Evolutionary conservation across 23 tunicate species (phyloP).

Genomic region (Oikopleura vanhoeffeni): DNA sequence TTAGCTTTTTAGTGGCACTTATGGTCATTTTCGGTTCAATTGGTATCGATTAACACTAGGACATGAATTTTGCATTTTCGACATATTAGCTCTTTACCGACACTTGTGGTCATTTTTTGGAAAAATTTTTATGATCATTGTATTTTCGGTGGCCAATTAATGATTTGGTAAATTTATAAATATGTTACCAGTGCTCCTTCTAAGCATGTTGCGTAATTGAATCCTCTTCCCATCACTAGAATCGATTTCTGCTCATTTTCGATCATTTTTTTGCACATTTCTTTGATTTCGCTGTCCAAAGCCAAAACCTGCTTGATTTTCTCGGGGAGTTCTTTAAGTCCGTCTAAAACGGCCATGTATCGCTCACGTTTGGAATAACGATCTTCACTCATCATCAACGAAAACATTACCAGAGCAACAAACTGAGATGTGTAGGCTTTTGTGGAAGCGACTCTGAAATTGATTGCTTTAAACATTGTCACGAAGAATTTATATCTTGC

Average conservation of each 20-base stretch:
- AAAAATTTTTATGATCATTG: too few species aligned
- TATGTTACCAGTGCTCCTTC: slow-evolving; percentile 98
- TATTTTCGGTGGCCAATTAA: too few species aligned
- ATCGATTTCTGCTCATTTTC: slow-evolving; percentile 60
- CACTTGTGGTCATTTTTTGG: too few species aligned
- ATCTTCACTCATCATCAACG: slow-evolving; percentile 84
- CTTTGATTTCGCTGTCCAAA: slow-evolving; percentile 48
- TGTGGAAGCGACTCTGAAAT: slow-evolving; percentile 12
- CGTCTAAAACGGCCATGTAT: slow-evolving; percentile 52
- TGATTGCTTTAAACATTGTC: too few species aligned
- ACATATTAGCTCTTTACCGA: too few species aligned
- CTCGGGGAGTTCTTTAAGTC: slow-evolving; percentile 50
- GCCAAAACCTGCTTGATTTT: slow-evolving; percentile 63
- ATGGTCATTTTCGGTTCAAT: too few species aligned
- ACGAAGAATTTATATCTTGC: too few species aligned
- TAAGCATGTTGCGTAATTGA: slow-evolving; percentile 79
- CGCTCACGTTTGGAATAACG: slow-evolving; percentile 45
- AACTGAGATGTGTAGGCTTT: slow-evolving; percentile 97
- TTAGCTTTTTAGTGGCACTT: too few species aligned
- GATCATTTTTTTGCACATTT: slow-evolving; percentile 33
- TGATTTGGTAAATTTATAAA: too few species aligned
- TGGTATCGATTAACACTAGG: too few species aligned
- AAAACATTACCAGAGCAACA: slow-evolving; percentile 90
- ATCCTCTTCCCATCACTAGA: slow-evolving; percentile 92
- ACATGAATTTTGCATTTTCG: too few species aligned